Conservation (phyloP, 2,113 vertebrate species). For the Psilopogon haemacephalus region DNA sequence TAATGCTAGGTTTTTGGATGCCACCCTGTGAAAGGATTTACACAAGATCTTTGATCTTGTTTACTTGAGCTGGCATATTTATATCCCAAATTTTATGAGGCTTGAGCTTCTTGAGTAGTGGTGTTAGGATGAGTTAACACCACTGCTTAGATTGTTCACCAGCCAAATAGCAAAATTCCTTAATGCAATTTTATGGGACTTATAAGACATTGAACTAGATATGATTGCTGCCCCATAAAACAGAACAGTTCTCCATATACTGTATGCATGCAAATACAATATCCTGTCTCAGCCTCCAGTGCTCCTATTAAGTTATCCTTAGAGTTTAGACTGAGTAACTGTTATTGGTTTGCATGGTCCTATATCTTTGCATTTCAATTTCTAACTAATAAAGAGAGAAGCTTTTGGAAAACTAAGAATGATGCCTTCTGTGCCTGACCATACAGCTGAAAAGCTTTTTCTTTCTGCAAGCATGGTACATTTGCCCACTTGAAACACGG, state of each 20-base stretch:
- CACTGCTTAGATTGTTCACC: conserved; percentile 73
- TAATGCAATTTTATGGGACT: conserved; percentile 76
- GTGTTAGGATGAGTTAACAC: conserved; percentile 77
- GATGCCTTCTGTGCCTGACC: neutral
- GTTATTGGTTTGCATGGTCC: conserved; percentile 62
- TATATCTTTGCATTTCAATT: conserved; percentile 61
- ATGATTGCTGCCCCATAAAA: conserved; percentile 76
- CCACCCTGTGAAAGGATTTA: neutral
- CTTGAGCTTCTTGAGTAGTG: conserved; percentile 70
- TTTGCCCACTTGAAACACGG: conserved; percentile 2
- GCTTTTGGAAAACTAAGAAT: conserved; percentile 11
- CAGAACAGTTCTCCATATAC: conserved; percentile 69
- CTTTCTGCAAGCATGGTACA: neutral
- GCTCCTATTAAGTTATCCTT: conserved; percentile 68
- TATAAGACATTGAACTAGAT: conserved; percentile 80
- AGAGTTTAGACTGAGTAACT: conserved; percentile 67
- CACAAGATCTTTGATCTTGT: conserved; percentile 61
- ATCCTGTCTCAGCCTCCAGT: conserved; percentile 67
- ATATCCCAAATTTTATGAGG: conserved; percentile 72
- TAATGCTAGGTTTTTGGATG: neutral
- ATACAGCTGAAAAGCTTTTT: conserved; percentile 5
- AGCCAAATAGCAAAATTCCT: conserved; percentile 76
- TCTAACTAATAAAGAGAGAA: conserved; percentile 39
- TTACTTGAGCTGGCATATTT: conserved; percentile 73
- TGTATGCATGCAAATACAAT: conserved; percentile 73